Percentiles rank a stretch among this genome's conserved stretches.
Evolutionary conservation across 2,113 vertebrate genomes (phyloP).

Genomic region (Paracanthobrama guichenoti): DNA sequence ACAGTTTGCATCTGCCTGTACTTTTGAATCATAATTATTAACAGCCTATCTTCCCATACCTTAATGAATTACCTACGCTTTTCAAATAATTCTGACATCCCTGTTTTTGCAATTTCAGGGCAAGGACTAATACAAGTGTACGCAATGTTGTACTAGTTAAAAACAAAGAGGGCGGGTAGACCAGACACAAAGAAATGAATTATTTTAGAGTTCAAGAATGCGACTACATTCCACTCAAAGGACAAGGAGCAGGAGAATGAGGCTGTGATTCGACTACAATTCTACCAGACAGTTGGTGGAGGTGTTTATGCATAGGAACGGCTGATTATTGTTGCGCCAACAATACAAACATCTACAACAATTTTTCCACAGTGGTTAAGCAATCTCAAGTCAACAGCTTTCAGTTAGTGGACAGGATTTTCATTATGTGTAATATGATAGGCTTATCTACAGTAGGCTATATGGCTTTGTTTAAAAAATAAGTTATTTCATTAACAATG

Average conservation of each 20-base stretch:
- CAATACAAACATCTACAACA: not conserved
- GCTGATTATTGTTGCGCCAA: conserved; percentile 1
- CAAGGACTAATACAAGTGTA: not conserved
- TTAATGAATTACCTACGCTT: not conserved
- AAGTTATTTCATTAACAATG: not conserved
- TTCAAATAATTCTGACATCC: not conserved
- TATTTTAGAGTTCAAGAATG: conserved; percentile 1
- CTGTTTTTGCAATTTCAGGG: not conserved
- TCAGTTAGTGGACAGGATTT: not conserved
- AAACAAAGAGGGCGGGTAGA: not conserved
- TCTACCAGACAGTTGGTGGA: not conserved
- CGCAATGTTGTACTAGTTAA: not conserved
- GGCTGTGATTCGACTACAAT: not conserved
- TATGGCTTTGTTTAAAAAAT: not conserved
- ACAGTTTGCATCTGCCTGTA: not conserved
- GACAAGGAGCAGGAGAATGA: conserved; percentile 9
- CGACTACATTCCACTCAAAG: not conserved
- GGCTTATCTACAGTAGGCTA: not conserved
- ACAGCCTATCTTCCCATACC: not conserved
- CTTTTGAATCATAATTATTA: not conserved
- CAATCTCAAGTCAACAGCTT: not conserved
- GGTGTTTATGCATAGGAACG: conserved; percentile 2
- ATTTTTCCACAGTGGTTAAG: conserved; percentile 11
- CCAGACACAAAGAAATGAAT: not conserved
- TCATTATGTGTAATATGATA: not conserved